phyloP scores from a whole-genome alignment of 2,113 vertebrate species.

The Phyllostomus hastatus region DNA sequence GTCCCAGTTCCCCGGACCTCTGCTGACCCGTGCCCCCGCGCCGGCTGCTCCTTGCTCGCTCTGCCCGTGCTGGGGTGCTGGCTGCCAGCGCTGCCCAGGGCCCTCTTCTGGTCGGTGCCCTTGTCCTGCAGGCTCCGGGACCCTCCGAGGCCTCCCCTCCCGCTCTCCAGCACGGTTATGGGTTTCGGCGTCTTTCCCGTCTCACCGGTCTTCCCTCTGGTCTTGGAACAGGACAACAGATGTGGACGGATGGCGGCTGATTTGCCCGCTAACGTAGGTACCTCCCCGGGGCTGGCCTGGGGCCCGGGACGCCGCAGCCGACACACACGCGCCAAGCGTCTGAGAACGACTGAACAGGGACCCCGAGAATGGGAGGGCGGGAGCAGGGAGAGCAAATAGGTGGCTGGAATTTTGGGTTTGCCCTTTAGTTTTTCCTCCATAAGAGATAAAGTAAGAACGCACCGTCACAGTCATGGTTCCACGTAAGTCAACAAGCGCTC shows the following conservation, averaged over 20 bases:
- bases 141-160: rapidly evolving
- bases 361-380: rapidly evolving
- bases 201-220: not conserved
- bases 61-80: rapidly evolving
- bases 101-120: rapidly evolving
- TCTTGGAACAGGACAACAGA: not conserved
- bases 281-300: rapidly evolving
- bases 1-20: rapidly evolving
- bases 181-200: rapidly evolving
- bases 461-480: rapidly evolving
- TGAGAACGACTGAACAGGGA: rapidly evolving
- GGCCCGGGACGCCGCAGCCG: rapidly evolving
- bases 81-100: rapidly evolving
- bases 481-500: not conserved
- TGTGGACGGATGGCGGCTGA: rapidly evolving
- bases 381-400: rapidly evolving
- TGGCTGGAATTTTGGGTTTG: too few species aligned
- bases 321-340: rapidly evolving
- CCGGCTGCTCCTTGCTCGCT: rapidly evolving
- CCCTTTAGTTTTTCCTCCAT: not conserved
- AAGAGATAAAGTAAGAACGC: not conserved
- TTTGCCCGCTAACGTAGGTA: rapidly evolving
- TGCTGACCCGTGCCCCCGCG: rapidly evolving
- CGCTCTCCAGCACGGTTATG: rapidly evolving
- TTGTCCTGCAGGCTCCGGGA: rapidly evolving